phyloP scores from a whole-genome alignment of 1,140 invertebrate species.

The Brachionus sp. region DNA sequence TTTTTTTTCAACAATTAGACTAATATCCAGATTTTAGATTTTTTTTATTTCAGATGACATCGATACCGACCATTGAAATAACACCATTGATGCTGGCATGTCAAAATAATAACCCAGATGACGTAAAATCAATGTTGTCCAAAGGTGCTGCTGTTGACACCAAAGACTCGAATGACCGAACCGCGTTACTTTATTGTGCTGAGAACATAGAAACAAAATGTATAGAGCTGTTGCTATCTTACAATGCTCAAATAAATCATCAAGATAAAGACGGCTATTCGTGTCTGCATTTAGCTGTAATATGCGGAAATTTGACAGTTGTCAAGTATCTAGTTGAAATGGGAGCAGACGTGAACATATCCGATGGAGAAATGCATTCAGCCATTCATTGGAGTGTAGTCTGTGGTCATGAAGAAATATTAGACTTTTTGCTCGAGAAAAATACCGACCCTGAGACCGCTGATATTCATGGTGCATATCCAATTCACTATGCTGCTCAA shows the following conservation, averaged over 20 bases:
- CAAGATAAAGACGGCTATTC: constrained; percentile 86
- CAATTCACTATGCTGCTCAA: constrained; percentile 93
- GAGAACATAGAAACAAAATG: constrained; percentile 65
- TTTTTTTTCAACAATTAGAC: neutral
- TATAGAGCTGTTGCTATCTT: constrained; percentile 68
- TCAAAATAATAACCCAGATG: constrained; percentile 66
- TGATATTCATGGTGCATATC: constrained; percentile 87
- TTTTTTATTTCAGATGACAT: constrained; percentile 13
- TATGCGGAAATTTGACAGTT: constrained; percentile 56
- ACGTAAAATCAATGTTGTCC: constrained; percentile 51
- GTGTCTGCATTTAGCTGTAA: constrained; percentile 72
- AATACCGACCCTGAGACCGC: constrained; percentile 78
- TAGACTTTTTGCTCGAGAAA: constrained; percentile 75
- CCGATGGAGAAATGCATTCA: constrained; percentile 88
- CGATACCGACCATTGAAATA: constrained; percentile 54
- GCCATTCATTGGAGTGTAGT: constrained; percentile 94
- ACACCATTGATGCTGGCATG: constrained; percentile 83
- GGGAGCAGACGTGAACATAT: constrained; percentile 75
- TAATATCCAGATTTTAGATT: neutral
- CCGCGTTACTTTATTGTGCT: constrained; percentile 83
- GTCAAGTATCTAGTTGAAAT: constrained; percentile 55
- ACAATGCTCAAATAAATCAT: constrained; percentile 54
- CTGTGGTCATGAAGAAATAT: constrained; percentile 58
- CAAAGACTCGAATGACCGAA: constrained; percentile 76
- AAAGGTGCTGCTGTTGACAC: constrained; percentile 58